Evolutionary conservation across 2,888 invertebrate genomes (phyloP).

Genomic region (Mythimna loreyi): DNA sequence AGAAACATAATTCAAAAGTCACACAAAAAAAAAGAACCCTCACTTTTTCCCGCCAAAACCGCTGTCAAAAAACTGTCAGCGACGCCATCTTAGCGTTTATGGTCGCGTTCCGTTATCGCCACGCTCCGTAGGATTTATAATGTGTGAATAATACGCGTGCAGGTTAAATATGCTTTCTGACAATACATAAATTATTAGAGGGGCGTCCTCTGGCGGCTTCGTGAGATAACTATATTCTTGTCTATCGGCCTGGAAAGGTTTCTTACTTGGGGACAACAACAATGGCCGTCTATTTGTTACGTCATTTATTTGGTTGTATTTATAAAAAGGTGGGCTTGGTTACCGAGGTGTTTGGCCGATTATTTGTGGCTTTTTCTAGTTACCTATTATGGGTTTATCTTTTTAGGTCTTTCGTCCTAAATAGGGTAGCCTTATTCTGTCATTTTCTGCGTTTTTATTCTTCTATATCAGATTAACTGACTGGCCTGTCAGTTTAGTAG

Average conservation of each 20-base stretch:
- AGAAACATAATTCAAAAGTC: conserved; percentile 33
- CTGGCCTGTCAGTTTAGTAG: too few relatives aligned
- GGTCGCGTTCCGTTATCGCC: conserved; percentile 82
- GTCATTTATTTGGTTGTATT: conserved; percentile 58
- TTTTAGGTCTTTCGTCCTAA: conserved; percentile 2
- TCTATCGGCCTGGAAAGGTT: conserved; percentile 85
- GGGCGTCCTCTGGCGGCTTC: conserved; percentile 69
- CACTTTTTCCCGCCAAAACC: conserved; percentile 79
- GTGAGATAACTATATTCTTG: conserved; percentile 86
- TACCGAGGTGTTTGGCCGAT: conserved; percentile 11
- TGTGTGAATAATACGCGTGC: conserved; percentile 87
- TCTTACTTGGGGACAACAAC: conserved; percentile 75
- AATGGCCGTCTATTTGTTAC: conserved; percentile 63
- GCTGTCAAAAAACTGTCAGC: conserved; percentile 81
- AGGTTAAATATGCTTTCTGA: conserved; percentile 86
- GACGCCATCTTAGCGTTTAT: conserved; percentile 83
- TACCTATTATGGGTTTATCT: background rate
- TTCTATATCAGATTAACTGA: too few relatives aligned
- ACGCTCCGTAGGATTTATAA: conserved; percentile 88
- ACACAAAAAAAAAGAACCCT: conserved; percentile 57
- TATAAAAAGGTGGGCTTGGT: conserved; percentile 30
- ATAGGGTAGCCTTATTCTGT: background rate
- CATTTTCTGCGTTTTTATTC: background rate
- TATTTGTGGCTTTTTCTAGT: conserved; percentile 1
- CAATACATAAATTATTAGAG: conserved; percentile 89